Conservation (phyloP, 2,797 vertebrate genomes). For the Sternarchorhynchus goeldii region DNA sequence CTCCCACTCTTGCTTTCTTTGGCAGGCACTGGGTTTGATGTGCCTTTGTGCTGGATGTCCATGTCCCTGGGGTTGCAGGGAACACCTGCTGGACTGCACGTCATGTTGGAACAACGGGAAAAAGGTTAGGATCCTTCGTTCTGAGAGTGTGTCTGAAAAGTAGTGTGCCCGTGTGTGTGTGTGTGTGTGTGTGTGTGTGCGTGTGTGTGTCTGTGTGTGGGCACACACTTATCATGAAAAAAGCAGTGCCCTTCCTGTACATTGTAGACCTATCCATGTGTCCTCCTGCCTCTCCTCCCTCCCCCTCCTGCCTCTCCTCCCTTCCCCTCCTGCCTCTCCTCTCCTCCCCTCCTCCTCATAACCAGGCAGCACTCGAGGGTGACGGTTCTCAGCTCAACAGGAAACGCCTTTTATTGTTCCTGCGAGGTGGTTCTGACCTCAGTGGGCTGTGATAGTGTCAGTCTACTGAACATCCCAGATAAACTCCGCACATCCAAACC, state of each 20-base stretch:
- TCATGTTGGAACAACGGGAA: constrained; percentile 47
- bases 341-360: constrained; percentile 36
- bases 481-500: background rate
- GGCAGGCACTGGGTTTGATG: constrained; percentile 54
- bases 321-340: constrained; percentile 14
- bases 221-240: constrained; percentile 40
- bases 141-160: constrained; percentile 51
- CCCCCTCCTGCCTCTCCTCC: background rate
- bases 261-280: constrained; percentile 34
- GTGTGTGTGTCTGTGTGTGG: constrained; percentile 15
- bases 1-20: constrained; percentile 64
- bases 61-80: constrained; percentile 67
- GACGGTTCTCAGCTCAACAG: constrained; percentile 65
- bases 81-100: constrained; percentile 75
- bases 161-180: background rate
- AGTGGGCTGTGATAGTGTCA: constrained; percentile 23
- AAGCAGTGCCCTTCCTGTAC: constrained; percentile 36
- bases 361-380: constrained; percentile 61
- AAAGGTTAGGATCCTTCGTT: constrained; percentile 62
- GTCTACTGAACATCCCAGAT: constrained; percentile 1
- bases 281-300: background rate
- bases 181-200: constrained; percentile 4
- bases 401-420: constrained; percentile 77
- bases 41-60: constrained; percentile 57
- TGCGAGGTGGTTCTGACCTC: constrained; percentile 22